phyloP scores from a whole-genome alignment of 2,888 invertebrate genomes.

The Dascillus cervinus region DNA sequence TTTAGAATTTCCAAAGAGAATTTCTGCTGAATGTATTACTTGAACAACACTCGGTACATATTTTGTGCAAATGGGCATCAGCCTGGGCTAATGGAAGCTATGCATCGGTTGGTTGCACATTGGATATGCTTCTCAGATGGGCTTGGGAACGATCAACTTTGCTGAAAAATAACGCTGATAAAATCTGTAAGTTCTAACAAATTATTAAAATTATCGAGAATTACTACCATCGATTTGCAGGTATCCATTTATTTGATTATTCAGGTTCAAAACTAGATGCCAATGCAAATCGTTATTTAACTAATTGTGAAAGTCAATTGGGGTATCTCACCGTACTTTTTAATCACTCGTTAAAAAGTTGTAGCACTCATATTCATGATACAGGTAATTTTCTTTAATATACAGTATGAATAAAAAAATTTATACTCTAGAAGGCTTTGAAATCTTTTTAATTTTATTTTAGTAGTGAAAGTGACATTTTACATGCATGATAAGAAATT shows the following conservation, averaged over 20 bases:
- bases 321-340: constrained; percentile 60
- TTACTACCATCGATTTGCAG: constrained; percentile 26
- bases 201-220: neutral
- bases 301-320: constrained; percentile 63
- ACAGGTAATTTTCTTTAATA: too few relatives aligned
- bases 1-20: constrained; percentile 54
- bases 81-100: constrained; percentile 79
- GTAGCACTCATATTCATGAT: constrained; percentile 46
- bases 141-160: constrained; percentile 65
- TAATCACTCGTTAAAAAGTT: constrained; percentile 51
- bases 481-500: too few relatives aligned
- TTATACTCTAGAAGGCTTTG: too few relatives aligned
- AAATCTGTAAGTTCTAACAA: constrained; percentile 44
- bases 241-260: constrained; percentile 63
- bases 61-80: constrained; percentile 66
- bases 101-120: constrained; percentile 58
- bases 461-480: too few relatives aligned
- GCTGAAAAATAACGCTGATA: constrained; percentile 63
- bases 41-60: constrained; percentile 65
- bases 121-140: constrained; percentile 68
- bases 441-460: too few relatives aligned
- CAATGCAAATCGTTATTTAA: constrained; percentile 57
- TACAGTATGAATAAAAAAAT: too few relatives aligned
- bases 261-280: constrained; percentile 60
- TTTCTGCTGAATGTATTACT: constrained; percentile 70